Evolutionary conservation across 2,888 invertebrate species (phyloP).

Genomic region (Arctia plantaginis): DNA sequence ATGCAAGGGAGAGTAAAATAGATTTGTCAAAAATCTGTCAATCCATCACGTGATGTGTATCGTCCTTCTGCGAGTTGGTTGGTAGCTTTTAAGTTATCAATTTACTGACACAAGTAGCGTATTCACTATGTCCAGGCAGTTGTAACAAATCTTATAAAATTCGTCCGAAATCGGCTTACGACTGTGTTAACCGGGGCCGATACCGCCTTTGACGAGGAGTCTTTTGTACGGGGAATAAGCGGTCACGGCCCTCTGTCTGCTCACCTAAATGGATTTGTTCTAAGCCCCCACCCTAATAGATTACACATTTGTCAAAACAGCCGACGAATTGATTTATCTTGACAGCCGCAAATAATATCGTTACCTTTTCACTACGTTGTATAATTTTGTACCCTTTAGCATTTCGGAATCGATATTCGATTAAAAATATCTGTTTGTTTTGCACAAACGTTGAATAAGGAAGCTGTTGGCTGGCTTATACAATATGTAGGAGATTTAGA

Average conservation of each 20-base stretch:
- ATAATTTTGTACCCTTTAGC: constrained; percentile 6
- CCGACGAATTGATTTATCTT: constrained; percentile 48
- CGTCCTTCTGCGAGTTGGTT: constrained; percentile 6
- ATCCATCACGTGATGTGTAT: constrained; percentile 8
- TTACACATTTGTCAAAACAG: constrained; percentile 72
- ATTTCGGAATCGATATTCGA: constrained; percentile 14
- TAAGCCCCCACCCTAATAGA: constrained; percentile 61
- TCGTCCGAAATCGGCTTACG: constrained; percentile 55
- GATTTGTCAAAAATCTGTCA: constrained; percentile 16
- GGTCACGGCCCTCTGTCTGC: constrained; percentile 45
- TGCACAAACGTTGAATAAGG: background rate
- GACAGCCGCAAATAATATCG: constrained; percentile 23
- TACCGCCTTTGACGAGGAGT: constrained; percentile 44
- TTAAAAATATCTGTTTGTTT: constrained; percentile 20
- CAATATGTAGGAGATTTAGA: background rate
- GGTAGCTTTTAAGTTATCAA: constrained; percentile 50
- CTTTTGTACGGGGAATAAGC: constrained; percentile 52
- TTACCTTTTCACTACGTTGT: constrained; percentile 9
- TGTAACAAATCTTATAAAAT: constrained; percentile 55
- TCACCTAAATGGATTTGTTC: constrained; percentile 62
- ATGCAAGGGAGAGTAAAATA: constrained; percentile 7
- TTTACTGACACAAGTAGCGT: constrained; percentile 27
- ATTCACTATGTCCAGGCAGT: constrained; percentile 36
- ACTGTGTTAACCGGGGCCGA: constrained; percentile 47
- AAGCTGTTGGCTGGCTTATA: background rate